These are phyloP conservation scores for Hetaerina titia DNA, from an alignment of 2,888 invertebrate species.

Conservation along the genomic window DNA sequence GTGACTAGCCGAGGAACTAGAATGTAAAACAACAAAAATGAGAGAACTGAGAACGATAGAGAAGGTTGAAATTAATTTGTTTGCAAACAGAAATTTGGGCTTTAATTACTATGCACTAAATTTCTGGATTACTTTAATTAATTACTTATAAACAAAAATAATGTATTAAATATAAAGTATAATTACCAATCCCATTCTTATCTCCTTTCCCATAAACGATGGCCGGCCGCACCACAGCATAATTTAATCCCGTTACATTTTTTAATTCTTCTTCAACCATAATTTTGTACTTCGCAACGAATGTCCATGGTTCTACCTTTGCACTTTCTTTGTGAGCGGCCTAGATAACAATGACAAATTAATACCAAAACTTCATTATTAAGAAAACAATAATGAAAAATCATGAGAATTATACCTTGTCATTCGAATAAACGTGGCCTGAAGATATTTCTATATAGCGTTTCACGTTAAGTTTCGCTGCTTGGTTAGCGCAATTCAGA, in stretches of 20 bases:
- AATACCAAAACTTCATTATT: constrained; percentile 15
- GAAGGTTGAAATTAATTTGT: constrained; percentile 14
- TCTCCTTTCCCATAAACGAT: constrained; percentile 93
- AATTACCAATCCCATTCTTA: constrained; percentile 88
- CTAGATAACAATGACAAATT: constrained; percentile 74
- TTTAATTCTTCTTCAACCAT: constrained; percentile 89
- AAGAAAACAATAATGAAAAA: neutral
- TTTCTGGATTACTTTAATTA: neutral
- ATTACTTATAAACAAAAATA: neutral
- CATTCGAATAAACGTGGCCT: constrained; percentile 88
- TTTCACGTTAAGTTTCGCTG: constrained; percentile 84
- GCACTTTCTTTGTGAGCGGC: constrained; percentile 87
- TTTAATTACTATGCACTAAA: neutral
- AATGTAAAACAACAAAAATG: constrained; percentile 71
- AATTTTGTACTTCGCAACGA: constrained; percentile 89
- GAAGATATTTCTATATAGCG: constrained; percentile 91
- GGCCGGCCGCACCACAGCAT: constrained; percentile 89
- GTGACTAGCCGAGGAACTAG: constrained; percentile 91
- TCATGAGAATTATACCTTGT: constrained; percentile 82
- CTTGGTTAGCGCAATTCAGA: constrained; percentile 89
- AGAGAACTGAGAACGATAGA: constrained; percentile 57
- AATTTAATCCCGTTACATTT: constrained; percentile 84
- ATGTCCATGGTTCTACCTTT: constrained; percentile 90
- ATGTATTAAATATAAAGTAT: neutral
- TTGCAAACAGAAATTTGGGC: too few relatives aligned